phyloP scores from a whole-genome alignment of 2,113 vertebrate species.

The Takifugu flavidus region DNA sequence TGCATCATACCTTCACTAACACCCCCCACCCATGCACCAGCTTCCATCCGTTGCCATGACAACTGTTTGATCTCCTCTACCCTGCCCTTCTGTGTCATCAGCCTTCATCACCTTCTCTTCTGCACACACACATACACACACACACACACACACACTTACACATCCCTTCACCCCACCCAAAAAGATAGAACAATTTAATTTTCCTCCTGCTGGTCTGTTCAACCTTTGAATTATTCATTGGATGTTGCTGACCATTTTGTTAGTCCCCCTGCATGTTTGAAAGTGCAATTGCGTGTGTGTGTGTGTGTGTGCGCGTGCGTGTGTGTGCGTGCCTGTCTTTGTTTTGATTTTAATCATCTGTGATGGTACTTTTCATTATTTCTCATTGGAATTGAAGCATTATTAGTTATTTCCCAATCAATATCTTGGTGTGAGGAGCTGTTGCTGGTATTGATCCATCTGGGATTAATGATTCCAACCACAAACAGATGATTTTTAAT shows the following conservation, averaged over 20 bases:
- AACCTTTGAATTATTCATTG: constrained; percentile 60
- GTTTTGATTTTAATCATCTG: constrained; percentile 7
- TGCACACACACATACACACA: neutral
- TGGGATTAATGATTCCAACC: no score
- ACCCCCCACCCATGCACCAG: constrained; percentile 30
- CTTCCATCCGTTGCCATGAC: constrained; percentile 76
- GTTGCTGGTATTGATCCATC: no score
- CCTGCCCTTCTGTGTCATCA: constrained; percentile 35
- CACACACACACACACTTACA: neutral
- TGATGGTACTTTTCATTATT: constrained; percentile 23
- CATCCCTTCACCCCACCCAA: neutral
- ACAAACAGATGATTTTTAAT: no score
- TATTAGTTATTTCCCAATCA: no score
- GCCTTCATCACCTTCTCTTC: constrained; percentile 32
- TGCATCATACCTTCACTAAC: constrained; percentile 39
- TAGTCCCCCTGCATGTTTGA: constrained; percentile 17
- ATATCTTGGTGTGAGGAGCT: no score
- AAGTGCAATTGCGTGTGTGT: constrained; percentile 13
- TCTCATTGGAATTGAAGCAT: no score
- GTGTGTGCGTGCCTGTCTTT: neutral
- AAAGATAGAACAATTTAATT: constrained; percentile 14
- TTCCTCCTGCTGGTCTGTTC: constrained; percentile 7
- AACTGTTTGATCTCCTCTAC: constrained; percentile 69
- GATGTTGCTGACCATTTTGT: constrained; percentile 14
- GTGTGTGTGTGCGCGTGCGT: constrained; percentile 1